Base-by-base conservation (phyloP, 2,888 invertebrate species). In the Phlogophora meticulosa region DNA sequence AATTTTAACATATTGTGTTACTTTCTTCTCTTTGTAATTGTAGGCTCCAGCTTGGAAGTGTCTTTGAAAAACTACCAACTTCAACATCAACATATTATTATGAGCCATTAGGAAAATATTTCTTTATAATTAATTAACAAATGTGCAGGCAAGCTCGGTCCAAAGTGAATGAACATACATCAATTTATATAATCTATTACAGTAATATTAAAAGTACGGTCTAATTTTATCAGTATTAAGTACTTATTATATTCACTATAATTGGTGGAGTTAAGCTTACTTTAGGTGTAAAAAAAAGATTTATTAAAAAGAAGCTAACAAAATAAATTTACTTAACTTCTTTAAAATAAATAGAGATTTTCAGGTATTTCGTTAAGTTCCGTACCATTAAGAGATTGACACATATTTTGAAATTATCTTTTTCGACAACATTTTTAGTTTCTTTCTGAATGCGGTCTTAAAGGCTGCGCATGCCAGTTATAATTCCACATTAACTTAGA, bases 121-220 rank as follows among this genome's bases (percentile, higher is more conserved):
- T 87, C 58, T 89, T 92, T 90, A 91, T 73, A 91, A 92, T 90
- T 93, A 92, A 87, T 88, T 85, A 93, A 92, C 92, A 93, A 92
- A 85, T 87, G 90, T 90, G 90, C 90, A 88, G 85, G 87, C 87
- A 91, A 92, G 91, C 90, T 90, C 88, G 83, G 82, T 89, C 85
- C 82, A 82, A 82, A 80, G 82, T 85, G 85, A 77, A 74, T 78
- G 43, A 80, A 71, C 49, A 75, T 72, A 59, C 53, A 63, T 60
- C 28, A 58, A 60, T 51, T 48, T 59, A 51, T 24, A 45, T 68
- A 59, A 53, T 62, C 60, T 72, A 66, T 71, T 76, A 70, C 63
- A 74, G 24, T 58, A 59, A 46, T 45, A 57, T 56, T 67, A 49
- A 60, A 53, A 72, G 49, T 69, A 69, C 58, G 46, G 48, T 58